Evolutionary conservation across 1,140 invertebrate species (phyloP).

Genomic region (Drosophila oshimai): DNA sequence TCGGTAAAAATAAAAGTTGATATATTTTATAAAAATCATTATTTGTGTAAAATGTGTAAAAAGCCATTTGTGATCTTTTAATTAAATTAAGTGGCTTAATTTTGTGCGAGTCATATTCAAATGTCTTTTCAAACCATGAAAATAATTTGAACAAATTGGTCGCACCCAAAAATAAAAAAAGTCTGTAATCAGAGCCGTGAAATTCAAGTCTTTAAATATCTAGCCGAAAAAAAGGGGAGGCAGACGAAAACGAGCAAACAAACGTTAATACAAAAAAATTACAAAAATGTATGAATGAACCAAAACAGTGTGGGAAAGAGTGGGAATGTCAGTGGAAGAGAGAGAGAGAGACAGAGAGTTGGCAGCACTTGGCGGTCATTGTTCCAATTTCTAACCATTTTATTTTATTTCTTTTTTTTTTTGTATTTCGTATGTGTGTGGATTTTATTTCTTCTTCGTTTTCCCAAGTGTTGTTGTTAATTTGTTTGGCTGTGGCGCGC

Average conservation of each 20-base stretch:
- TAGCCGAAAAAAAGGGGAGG: constrained; percentile 9
- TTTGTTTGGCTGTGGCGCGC: constrained; percentile 68
- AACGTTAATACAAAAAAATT: constrained; percentile 29
- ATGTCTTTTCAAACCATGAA: not conserved
- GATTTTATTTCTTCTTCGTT: constrained; percentile 41
- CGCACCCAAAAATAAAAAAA: not conserved
- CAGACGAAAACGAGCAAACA: constrained; percentile 32
- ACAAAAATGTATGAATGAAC: constrained; percentile 71
- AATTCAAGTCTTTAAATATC: constrained; percentile 58
- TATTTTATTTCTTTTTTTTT: constrained; percentile 13
- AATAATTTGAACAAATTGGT: not conserved
- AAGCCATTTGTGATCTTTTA: too few species aligned
- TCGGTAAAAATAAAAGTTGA: too few species aligned
- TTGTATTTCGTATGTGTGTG: constrained; percentile 5
- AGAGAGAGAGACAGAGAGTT: not conserved
- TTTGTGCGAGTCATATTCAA: not conserved
- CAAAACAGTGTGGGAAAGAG: constrained; percentile 28
- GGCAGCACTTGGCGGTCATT: constrained; percentile 71
- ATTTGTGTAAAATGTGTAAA: too few species aligned
- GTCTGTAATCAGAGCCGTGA: constrained; percentile 25
- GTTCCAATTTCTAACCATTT: constrained; percentile 76
- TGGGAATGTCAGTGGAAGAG: not conserved
- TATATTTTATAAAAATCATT: too few species aligned
- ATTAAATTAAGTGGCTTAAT: too few species aligned
- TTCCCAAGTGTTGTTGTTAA: constrained; percentile 74